phyloP scores from a whole-genome alignment of 2,888 invertebrate genomes.

The Euspilapteryx auroguttella region DNA sequence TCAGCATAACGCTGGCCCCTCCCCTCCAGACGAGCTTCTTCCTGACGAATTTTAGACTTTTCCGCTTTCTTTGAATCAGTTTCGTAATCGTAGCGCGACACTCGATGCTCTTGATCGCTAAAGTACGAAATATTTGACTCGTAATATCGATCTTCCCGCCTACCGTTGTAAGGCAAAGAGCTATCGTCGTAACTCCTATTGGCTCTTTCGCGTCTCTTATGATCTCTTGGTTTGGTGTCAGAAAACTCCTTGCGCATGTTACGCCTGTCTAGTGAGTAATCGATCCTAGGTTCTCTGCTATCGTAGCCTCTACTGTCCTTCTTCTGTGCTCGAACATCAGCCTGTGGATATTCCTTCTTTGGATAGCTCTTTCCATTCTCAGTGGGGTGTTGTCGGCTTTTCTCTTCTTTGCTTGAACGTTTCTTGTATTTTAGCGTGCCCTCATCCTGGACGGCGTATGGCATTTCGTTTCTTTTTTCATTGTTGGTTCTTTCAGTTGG shows the following conservation, averaged over 20 bases:
- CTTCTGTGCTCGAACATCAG: constrained; percentile 33
- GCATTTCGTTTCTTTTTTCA: constrained; percentile 29
- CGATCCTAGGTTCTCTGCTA: constrained; percentile 39
- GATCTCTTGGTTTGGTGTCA: constrained; percentile 31
- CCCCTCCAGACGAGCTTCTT: constrained; percentile 45
- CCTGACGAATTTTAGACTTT: constrained; percentile 49
- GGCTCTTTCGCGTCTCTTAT: constrained; percentile 23
- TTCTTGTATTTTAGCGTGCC: constrained; percentile 51
- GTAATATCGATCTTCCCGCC: constrained; percentile 43
- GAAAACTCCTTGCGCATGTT: constrained; percentile 34
- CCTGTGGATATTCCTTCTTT: constrained; percentile 41
- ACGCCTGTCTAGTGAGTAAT: constrained; percentile 46
- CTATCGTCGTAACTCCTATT: constrained; percentile 51
- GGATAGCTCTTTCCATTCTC: constrained; percentile 26
- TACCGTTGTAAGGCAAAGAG: constrained; percentile 37
- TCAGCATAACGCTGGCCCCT: constrained; percentile 40
- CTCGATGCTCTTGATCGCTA: constrained; percentile 39
- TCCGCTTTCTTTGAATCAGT: constrained; percentile 57
- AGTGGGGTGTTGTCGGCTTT: constrained; percentile 25
- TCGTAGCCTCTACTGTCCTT: constrained; percentile 33
- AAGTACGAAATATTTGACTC: constrained; percentile 52
- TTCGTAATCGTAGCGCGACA: constrained; percentile 48
- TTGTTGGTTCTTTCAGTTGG: constrained; percentile 41
- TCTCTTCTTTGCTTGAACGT: constrained; percentile 41
- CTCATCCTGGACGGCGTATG: constrained; percentile 41